A percentile compares a stretch with the other conserved stretches of the same genome.
Evolutionary conservation across 2,888 invertebrate genomes (phyloP).

Genomic region (Thymelicus lineola): DNA sequence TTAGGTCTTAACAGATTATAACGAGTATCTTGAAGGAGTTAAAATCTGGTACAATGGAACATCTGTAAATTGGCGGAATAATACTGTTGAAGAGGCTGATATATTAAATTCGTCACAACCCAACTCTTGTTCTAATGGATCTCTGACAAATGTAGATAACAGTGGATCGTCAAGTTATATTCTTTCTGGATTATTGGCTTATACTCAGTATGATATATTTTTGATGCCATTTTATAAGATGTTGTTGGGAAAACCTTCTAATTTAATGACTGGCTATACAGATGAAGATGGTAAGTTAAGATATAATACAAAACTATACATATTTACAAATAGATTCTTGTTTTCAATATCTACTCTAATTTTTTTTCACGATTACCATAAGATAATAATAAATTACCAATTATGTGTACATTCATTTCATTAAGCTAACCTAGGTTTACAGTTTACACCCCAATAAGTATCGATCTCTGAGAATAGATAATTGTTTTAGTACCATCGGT

Average conservation of each 20-base stretch:
- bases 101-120: constrained; percentile 61
- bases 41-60: constrained; percentile 86
- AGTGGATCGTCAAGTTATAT: constrained; percentile 90
- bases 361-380: no score
- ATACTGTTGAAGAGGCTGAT: constrained; percentile 63
- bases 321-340: no score
- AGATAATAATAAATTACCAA: no score
- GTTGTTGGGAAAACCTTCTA: constrained; percentile 96
- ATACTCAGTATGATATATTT: constrained; percentile 96
- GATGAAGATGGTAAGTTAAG: constrained; percentile 90
- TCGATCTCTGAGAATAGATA: constrained; percentile 39
- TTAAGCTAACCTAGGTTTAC: not conserved
- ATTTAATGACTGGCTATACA: constrained; percentile 93
- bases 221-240: constrained; percentile 95
- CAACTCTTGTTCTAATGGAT: constrained; percentile 84
- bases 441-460: constrained; percentile 13
- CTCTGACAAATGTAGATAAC: constrained; percentile 88
- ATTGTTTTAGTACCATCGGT: constrained; percentile 89
- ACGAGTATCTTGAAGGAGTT: constrained; percentile 87
- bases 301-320: no score
- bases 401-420: not conserved
- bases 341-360: no score
- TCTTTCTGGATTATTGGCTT: constrained; percentile 91
- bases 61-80: constrained; percentile 76
- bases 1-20: constrained; percentile 81